Percentiles rank a stretch among this genome's conserved stretches.
These are phyloP conservation scores for Leptobrachium leishanense DNA, from an alignment of 2,113 vertebrate genomes.

Conservation along the genomic window DNA sequence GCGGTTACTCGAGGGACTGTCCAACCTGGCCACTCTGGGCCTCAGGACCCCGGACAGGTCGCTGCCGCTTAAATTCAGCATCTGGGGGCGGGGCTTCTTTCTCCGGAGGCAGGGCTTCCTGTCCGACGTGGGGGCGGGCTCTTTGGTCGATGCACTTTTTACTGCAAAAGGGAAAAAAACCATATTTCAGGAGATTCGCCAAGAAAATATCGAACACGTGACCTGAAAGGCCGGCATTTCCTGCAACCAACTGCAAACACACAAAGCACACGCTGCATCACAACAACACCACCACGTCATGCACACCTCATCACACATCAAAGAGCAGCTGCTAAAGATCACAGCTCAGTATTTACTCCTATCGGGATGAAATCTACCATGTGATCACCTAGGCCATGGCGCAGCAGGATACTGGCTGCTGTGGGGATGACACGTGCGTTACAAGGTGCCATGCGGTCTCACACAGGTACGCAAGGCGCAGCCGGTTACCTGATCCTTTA, in stretches of 20 bases:
- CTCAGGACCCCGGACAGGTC: constrained; percentile 79
- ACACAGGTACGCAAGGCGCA: not conserved
- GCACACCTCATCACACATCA: too few species aligned
- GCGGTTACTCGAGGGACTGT: constrained; percentile 93
- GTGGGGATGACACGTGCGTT: not conserved
- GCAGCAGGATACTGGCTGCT: not conserved
- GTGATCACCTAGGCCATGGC: too few species aligned
- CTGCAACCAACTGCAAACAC: too few species aligned
- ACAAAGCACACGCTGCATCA: too few species aligned
- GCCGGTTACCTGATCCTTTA: constrained; percentile 72
- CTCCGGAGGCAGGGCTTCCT: constrained; percentile 69
- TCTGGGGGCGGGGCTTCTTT: constrained; percentile 85
- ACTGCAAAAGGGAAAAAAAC: constrained; percentile 67
- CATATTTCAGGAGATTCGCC: not conserved
- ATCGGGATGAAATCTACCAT: too few species aligned
- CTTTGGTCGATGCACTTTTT: constrained; percentile 65
- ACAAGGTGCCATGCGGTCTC: not conserved
- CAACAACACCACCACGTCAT: too few species aligned
- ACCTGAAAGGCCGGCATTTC: too few species aligned
- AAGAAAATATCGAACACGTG: too few species aligned
- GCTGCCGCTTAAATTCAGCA: constrained; percentile 76
- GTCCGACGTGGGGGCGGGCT: constrained; percentile 57
- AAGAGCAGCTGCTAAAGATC: too few species aligned
- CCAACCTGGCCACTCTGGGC: constrained; percentile 78
- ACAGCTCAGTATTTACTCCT: too few species aligned